Evolutionary conservation across 2,797 vertebrate genomes (phyloP).

Genomic region (Ctenosaura bakeri): DNA sequence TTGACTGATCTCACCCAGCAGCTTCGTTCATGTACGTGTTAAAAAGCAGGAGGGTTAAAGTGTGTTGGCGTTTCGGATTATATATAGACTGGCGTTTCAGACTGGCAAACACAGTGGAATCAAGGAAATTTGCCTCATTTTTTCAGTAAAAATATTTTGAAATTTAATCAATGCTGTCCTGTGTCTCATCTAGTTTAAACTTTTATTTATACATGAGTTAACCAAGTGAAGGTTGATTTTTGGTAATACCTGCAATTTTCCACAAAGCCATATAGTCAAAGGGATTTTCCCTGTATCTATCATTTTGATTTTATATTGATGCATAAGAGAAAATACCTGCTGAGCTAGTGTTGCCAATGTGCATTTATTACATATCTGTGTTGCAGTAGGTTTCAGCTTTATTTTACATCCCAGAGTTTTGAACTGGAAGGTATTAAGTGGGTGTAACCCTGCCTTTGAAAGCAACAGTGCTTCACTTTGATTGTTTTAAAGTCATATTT

Average conservation of each 20-base stretch:
- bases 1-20: background rate
- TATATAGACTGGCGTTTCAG: too few relatives aligned
- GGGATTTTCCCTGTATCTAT: background rate
- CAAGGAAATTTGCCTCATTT: background rate
- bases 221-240: background rate
- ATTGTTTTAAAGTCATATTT: background rate
- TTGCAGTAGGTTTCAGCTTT: background rate
- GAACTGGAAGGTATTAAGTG: background rate
- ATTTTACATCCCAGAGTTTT: background rate
- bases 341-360: background rate
- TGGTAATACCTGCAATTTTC: background rate
- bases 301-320: constrained; percentile 15
- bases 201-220: background rate
- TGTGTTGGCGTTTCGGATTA: background rate
- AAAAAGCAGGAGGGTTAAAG: background rate
- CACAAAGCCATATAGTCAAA: background rate
- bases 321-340: background rate
- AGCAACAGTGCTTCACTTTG: background rate
- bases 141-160: background rate
- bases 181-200: background rate
- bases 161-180: background rate
- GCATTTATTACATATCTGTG: background rate
- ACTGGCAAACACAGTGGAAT: background rate
- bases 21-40: background rate
- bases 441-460: background rate